phyloP scores from a whole-genome alignment of 1,140 invertebrate species.

The Drosophila bocqueti region DNA sequence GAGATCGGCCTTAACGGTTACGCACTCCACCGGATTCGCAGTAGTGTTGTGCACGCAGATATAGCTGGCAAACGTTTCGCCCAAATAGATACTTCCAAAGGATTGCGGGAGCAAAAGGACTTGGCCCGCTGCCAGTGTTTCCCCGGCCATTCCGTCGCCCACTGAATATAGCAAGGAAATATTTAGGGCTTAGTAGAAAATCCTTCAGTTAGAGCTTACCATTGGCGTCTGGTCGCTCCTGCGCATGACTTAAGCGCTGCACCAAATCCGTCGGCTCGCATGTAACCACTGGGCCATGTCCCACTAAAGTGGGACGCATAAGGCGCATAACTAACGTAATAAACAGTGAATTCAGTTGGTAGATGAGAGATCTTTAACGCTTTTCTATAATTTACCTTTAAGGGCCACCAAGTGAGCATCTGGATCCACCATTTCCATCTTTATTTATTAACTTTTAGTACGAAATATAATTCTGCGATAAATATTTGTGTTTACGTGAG shows the following conservation, averaged over 20 bases:
- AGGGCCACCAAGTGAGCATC: constrained; percentile 66
- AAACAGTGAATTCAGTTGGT: neutral
- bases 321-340: constrained; percentile 56
- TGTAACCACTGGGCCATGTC: constrained; percentile 60
- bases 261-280: constrained; percentile 60
- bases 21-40: constrained; percentile 91
- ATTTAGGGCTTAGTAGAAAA: too few relatives aligned
- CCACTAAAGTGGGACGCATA: constrained; percentile 66
- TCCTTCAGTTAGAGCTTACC: neutral
- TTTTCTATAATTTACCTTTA: constrained; percentile 37
- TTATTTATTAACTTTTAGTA: neutral
- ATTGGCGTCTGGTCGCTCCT: constrained; percentile 17
- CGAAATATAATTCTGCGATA: constrained; percentile 1
- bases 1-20: constrained; percentile 95
- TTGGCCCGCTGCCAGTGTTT: constrained; percentile 93
- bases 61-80: constrained; percentile 99
- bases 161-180: neutral
- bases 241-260: constrained; percentile 38
- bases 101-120: constrained; percentile 97
- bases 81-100: constrained; percentile 94
- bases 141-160: constrained; percentile 74
- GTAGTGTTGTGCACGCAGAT: constrained; percentile 99
- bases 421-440: constrained; percentile 55
- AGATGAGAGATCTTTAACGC: neutral
- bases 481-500: constrained; percentile 22